Evolutionary conservation across 1,140 invertebrate species (phyloP).

Genomic region (Bombus ignitus): DNA sequence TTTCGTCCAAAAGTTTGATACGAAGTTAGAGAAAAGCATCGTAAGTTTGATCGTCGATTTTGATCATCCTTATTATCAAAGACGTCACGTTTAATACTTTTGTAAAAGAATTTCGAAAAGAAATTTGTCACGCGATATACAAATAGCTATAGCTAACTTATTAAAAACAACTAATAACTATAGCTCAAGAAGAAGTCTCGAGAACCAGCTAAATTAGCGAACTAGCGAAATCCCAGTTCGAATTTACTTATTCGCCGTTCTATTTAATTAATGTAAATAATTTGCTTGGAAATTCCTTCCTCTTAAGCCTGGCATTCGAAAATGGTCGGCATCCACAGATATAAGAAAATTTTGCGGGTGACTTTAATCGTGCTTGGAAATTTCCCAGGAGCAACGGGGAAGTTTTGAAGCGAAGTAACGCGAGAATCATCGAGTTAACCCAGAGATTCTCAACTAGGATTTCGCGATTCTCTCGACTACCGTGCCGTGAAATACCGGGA

Average conservation of each 20-base stretch:
- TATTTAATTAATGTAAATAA: slow-evolving; percentile 14
- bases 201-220: background rate
- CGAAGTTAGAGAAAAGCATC: too few species aligned
- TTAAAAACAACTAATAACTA: background rate
- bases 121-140: too few species aligned
- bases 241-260: background rate
- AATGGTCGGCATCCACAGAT: background rate
- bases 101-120: too few species aligned
- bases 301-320: background rate
- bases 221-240: background rate
- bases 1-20: too few species aligned
- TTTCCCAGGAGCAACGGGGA: slow-evolving; percentile 21
- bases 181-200: background rate
- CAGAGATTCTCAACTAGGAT: slow-evolving; percentile 9
- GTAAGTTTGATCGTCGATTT: too few species aligned
- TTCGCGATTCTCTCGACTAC: background rate
- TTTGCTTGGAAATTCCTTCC: background rate
- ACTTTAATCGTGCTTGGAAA: slow-evolving; percentile 34
- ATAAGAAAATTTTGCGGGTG: slow-evolving; percentile 27
- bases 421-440: slow-evolving; percentile 39
- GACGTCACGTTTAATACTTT: too few species aligned
- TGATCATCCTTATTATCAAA: too few species aligned
- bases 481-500: background rate
- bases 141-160: too few species aligned
- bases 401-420: slow-evolving; percentile 30